Percentiles rank a stretch among this genome's conserved stretches.
Conservation (phyloP, 2,797 vertebrate genomes). For the Liparis tanakae region DNA sequence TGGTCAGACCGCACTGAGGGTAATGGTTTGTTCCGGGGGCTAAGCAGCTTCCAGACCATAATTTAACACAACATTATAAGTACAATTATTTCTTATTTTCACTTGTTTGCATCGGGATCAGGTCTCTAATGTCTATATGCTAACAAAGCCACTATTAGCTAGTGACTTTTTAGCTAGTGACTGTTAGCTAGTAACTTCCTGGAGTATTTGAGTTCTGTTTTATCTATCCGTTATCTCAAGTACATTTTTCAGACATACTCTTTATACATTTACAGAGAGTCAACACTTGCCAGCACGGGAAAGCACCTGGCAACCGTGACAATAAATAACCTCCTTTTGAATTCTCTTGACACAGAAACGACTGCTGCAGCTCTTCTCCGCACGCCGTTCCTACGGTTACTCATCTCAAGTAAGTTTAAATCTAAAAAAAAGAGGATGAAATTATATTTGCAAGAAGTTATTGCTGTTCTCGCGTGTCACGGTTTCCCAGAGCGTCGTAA, state of each 20-base stretch:
- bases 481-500: background rate
- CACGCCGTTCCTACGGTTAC: slow-evolving; percentile 1
- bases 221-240: background rate
- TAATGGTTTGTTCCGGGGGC: slow-evolving; percentile 16
- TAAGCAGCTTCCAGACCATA: slow-evolving; percentile 11
- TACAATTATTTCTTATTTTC: slow-evolving; percentile 1
- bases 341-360: slow-evolving; percentile 25
- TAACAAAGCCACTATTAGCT: background rate
- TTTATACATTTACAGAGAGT: background rate
- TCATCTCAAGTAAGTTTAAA: slow-evolving; percentile 15
- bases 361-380: slow-evolving; percentile 13
- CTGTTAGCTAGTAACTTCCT: background rate
- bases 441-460: background rate
- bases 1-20: background rate
- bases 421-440: no score
- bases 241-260: background rate
- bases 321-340: background rate
- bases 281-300: background rate
- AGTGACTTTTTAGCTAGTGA: background rate
- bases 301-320: background rate
- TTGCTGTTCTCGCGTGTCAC: background rate
- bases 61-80: slow-evolving; percentile 13
- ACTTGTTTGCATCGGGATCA: background rate
- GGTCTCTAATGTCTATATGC: background rate
- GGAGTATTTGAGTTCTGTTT: background rate